These are phyloP conservation scores for Drymonia ruficornis DNA, from an alignment of 2,888 invertebrate genomes.

Conservation along the genomic window DNA sequence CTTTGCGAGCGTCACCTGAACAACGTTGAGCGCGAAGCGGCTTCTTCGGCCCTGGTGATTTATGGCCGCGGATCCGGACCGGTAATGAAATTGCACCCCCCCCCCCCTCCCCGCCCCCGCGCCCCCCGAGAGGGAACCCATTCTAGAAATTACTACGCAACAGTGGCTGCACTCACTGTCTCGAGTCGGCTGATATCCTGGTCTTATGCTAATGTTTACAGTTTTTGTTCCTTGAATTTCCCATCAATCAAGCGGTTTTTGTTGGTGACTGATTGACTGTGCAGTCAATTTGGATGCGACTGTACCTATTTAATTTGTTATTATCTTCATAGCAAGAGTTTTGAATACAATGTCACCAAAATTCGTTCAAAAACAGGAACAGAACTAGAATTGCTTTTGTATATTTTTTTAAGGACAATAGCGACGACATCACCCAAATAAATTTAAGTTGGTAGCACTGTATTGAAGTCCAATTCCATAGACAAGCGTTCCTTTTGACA, in stretches of 20 bases:
- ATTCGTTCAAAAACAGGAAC: background rate
- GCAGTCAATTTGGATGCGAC: background rate
- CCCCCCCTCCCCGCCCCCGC: slow-evolving; percentile 57
- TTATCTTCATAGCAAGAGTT: too few species aligned
- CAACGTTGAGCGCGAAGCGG: slow-evolving; percentile 70
- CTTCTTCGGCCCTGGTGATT: slow-evolving; percentile 85
- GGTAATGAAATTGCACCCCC: slow-evolving; percentile 85
- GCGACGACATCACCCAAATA: too few species aligned
- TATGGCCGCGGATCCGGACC: slow-evolving; percentile 84
- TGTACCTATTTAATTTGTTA: too few species aligned
- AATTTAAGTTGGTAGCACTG: background rate
- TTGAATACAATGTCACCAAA: too few species aligned
- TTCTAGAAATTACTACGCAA: slow-evolving; percentile 84
- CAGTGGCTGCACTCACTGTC: slow-evolving; percentile 69
- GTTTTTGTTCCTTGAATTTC: slow-evolving; percentile 50
- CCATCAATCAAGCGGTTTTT: slow-evolving; percentile 54
- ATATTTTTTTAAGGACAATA: too few species aligned
- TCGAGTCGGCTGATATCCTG: slow-evolving; percentile 44
- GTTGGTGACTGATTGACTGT: slow-evolving; percentile 15
- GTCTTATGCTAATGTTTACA: slow-evolving; percentile 65
- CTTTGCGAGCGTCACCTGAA: slow-evolving; percentile 84
- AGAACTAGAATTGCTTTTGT: background rate
- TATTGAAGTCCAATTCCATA: background rate
- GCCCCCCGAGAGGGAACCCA: slow-evolving; percentile 55
- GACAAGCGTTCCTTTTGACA: slow-evolving; percentile 53